Conservation (phyloP, 1,140 invertebrate genomes). For the Drosophila sucinea region DNA sequence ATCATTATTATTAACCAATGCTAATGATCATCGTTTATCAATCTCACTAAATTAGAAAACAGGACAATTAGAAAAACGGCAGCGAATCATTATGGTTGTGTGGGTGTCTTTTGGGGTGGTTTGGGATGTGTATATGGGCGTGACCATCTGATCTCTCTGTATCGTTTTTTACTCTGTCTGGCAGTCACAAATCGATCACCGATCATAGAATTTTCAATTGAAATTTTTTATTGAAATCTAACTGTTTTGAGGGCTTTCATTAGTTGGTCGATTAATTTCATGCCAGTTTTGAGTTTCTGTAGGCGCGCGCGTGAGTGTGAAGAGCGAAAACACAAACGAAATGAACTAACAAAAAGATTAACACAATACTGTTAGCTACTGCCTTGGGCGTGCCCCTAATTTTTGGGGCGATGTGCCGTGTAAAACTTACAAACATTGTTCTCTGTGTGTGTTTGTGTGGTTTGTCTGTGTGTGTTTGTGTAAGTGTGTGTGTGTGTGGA, state of each 20-base stretch:
- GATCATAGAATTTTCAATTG: not conserved
- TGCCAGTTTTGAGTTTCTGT: slow-evolving; percentile 15
- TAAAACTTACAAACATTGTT: slow-evolving; percentile 75
- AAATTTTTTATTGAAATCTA: slow-evolving; percentile 8
- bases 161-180: not conserved
- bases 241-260: slow-evolving; percentile 4
- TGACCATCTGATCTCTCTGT: slow-evolving; percentile 29
- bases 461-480: slow-evolving; percentile 37
- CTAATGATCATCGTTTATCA: slow-evolving; percentile 67
- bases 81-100: slow-evolving; percentile 46
- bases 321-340: slow-evolving; percentile 51
- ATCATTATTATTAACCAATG: slow-evolving; percentile 66
- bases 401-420: slow-evolving; percentile 65
- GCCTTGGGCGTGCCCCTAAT: slow-evolving; percentile 67
- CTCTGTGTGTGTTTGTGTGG: slow-evolving; percentile 52
- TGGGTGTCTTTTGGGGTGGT: slow-evolving; percentile 2
- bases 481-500: slow-evolving; percentile 29
- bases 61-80: slow-evolving; percentile 68
- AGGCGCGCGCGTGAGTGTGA: slow-evolving; percentile 31
- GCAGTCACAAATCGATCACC: slow-evolving; percentile 8
- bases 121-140: slow-evolving; percentile 35
- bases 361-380: slow-evolving; percentile 71
- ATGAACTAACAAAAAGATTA: slow-evolving; percentile 60
- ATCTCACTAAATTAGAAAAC: slow-evolving; percentile 64
- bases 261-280: slow-evolving; percentile 43